Evolutionary conservation across 2,888 invertebrate species (phyloP).

Genomic region (Polydrusus cervinus): DNA sequence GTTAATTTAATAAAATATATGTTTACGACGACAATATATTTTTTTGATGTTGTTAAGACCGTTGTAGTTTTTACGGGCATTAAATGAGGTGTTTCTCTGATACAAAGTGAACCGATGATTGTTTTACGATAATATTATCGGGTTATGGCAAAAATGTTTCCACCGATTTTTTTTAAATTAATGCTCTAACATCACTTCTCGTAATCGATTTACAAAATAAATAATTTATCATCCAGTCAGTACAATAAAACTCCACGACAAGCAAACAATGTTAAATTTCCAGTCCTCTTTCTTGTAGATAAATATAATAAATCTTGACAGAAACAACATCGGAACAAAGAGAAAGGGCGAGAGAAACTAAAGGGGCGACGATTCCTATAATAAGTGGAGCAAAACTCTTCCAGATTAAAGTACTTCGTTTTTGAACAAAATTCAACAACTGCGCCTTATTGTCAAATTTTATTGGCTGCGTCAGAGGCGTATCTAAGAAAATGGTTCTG

Average conservation of each 20-base stretch:
- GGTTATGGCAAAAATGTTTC: too few relatives aligned
- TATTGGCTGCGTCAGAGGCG: neutral
- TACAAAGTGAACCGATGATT: too few relatives aligned
- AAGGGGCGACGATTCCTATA: slow-evolving; percentile 6
- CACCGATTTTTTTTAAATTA: too few relatives aligned
- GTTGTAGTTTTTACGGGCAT: too few relatives aligned
- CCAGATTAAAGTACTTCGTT: slow-evolving; percentile 11
- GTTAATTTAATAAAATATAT: too few relatives aligned
- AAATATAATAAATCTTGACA: slow-evolving; percentile 21
- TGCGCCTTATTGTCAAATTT: neutral
- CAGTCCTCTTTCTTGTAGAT: slow-evolving; percentile 7
- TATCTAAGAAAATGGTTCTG: too few relatives aligned
- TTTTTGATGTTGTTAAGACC: too few relatives aligned
- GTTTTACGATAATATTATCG: too few relatives aligned
- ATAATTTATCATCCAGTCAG: neutral
- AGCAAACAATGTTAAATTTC: slow-evolving; percentile 13
- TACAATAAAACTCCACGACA: slow-evolving; percentile 6
- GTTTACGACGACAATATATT: too few relatives aligned
- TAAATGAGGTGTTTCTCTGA: too few relatives aligned
- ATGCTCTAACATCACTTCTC: too few relatives aligned
- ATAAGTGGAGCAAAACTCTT: slow-evolving; percentile 12
- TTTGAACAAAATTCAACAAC: neutral
- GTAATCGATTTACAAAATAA: neutral
- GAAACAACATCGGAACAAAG: slow-evolving; percentile 7
- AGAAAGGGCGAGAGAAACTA: slow-evolving; percentile 11